Conservation (phyloP, 2,113 vertebrate genomes). For the Hemichromis elongatus region DNA sequence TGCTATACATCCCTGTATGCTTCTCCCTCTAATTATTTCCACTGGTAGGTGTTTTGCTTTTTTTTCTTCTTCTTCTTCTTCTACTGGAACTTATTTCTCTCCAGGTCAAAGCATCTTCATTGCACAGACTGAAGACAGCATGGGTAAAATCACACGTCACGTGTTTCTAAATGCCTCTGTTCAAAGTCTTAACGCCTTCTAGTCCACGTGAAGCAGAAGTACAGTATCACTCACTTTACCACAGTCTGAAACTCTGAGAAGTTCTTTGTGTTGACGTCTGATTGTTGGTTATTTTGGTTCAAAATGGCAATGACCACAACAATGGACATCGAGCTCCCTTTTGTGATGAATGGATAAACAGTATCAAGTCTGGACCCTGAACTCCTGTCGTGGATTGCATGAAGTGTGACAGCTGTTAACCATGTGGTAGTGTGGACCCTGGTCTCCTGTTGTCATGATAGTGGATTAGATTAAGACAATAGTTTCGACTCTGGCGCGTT, state of each 20-base stretch:
- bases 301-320: slow-evolving; percentile 31
- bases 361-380: slow-evolving; percentile 62
- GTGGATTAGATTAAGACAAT: slow-evolving; percentile 74
- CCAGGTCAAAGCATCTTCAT: slow-evolving; percentile 58
- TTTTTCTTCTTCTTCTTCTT: slow-evolving; percentile 8
- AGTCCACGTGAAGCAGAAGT: slow-evolving; percentile 50
- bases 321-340: not conserved
- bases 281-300: slow-evolving; percentile 47
- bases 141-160: slow-evolving; percentile 55
- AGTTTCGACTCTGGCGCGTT: slow-evolving; percentile 77
- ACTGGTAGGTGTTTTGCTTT: slow-evolving; percentile 27
- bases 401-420: slow-evolving; percentile 37
- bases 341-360: slow-evolving; percentile 18
- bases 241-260: slow-evolving; percentile 28
- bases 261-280: slow-evolving; percentile 27
- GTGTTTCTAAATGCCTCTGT: slow-evolving; percentile 46
- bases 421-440: slow-evolving; percentile 57
- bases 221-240: slow-evolving; percentile 42
- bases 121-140: slow-evolving; percentile 46
- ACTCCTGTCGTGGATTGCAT: slow-evolving; percentile 45
- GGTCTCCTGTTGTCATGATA: slow-evolving; percentile 59
- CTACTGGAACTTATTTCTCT: slow-evolving; percentile 18
- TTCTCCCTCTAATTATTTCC: slow-evolving; percentile 17
- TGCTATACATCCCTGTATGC: slow-evolving; percentile 67
- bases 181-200: slow-evolving; percentile 40